Base-by-base conservation (phyloP, 2,888 invertebrate species). In the Drosophila birchii region DNA sequence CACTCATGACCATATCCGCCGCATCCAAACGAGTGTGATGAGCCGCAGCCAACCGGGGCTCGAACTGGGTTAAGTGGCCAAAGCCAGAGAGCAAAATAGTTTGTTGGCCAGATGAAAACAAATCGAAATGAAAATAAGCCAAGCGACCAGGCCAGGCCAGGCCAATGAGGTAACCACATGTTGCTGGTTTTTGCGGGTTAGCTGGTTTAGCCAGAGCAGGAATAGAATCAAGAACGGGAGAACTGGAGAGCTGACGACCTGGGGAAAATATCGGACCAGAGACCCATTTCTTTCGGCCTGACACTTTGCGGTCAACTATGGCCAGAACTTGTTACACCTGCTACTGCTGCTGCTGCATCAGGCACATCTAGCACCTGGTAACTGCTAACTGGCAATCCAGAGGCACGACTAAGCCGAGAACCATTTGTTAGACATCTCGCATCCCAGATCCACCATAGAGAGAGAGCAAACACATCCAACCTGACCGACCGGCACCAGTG, bases 301-400 rank as follows among this genome's bases (percentile, higher is more conserved):
- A 80, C 86, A 88, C 80, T 85, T 79, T 88, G 80, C 79, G 90
- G 81, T 53, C 76, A 79, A 78, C 76, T 80, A 62, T 61, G 75
- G 72, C 79, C 54, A 90, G 79, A 90, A 90, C 88, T 88, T 83
- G 90, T 89, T 88, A 90, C 88, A 88, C 88, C 88, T 88, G 88
- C 86, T 76, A 5, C 26, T 26, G 26, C 26, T 56, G 29, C 29
- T 29, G 78, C 39, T 56, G 53, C 41, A 66, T 16, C 47, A 38
- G 47, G 43, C 47, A 26, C 55, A 44, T 53, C 53, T 43, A 7
- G 60, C 32, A 41, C 14, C 41, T 59, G n/a, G 60, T 14, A 58
- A n/a, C 60, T 59, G 56, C 39, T 29, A 20, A 41, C n/a, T 34
- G 59, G 26, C 36, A 67, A 36, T 51, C 67, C 64, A 67, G 51